Percentiles rank a stretch among this genome's conserved stretches.
Evolutionary conservation across 2,113 vertebrate species (phyloP).

Genomic region (Rissa tridactyla): DNA sequence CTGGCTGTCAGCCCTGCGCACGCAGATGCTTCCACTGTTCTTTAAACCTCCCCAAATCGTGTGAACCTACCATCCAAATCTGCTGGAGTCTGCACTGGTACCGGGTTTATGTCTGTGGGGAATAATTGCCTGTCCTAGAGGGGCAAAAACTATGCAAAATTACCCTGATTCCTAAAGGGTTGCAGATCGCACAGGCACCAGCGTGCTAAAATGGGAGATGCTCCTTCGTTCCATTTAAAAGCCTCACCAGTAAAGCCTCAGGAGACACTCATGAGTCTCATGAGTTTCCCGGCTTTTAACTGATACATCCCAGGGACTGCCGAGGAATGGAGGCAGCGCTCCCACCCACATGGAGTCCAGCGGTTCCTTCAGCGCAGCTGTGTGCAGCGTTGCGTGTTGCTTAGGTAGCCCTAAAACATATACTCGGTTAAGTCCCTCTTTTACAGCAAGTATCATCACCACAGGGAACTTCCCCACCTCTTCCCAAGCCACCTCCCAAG

Average conservation of each 20-base stretch:
- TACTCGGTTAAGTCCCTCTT: too few species aligned
- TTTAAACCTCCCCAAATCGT: neutral
- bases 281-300: neutral
- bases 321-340: rapidly evolving
- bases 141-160: neutral
- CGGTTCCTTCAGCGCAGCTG: neutral
- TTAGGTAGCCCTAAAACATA: neutral
- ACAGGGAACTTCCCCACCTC: neutral
- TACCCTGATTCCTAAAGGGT: neutral
- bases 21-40: neutral
- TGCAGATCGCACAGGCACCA: neutral
- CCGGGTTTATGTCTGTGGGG: neutral
- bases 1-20: neutral
- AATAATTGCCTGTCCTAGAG: neutral
- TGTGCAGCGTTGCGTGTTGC: rapidly evolving
- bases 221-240: neutral
- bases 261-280: neutral
- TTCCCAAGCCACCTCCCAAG: neutral
- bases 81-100: neutral
- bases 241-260: neutral
- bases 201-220: neutral
- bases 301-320: too few species aligned
- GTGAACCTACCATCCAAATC: neutral
- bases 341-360: neutral
- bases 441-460: neutral